Percentiles rank a stretch among this genome's conserved stretches.
Conservation (phyloP, 2,888 invertebrate genomes). For the Ichneumoninae sp. region DNA sequence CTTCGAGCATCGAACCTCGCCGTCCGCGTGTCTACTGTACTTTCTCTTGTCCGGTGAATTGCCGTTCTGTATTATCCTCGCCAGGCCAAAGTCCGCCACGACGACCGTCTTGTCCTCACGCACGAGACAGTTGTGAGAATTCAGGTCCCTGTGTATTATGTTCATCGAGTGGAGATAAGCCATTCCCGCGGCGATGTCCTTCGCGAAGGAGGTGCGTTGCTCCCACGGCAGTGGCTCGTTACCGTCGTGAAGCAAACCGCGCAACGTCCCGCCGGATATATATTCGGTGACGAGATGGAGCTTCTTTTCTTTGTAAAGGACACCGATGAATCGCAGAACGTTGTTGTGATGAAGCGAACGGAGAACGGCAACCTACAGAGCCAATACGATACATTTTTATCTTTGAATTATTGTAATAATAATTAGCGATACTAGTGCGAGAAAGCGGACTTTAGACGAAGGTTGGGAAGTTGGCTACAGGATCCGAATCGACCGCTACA, state of each 20-base stretch:
- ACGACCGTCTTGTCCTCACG: constrained; percentile 96
- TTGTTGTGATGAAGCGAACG: constrained; percentile 95
- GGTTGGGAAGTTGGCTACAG: too few relatives aligned
- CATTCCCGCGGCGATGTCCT: constrained; percentile 97
- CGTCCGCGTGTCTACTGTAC: constrained; percentile 80
- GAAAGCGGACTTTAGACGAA: too few relatives aligned
- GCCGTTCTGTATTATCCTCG: constrained; percentile 89
- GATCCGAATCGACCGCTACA: too few relatives aligned
- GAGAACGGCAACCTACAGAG: constrained; percentile 93
- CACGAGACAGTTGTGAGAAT: constrained; percentile 97
- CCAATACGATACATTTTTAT: not conserved
- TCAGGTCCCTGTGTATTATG: constrained; percentile 97
- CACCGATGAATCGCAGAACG: constrained; percentile 96
- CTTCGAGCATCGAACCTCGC: constrained; percentile 86
- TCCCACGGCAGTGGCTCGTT: constrained; percentile 91
- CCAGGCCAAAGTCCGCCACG: constrained; percentile 97
- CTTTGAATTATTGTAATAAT: not conserved
- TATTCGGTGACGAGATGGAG: constrained; percentile 97
- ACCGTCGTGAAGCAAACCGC: constrained; percentile 92
- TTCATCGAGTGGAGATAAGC: constrained; percentile 97
- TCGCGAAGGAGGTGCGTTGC: constrained; percentile 92
- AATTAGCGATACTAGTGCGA: not conserved
- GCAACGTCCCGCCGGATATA: constrained; percentile 95
- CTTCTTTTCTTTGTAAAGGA: constrained; percentile 96
- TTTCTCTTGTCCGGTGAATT: constrained; percentile 82